Conservation (phyloP, 1,140 invertebrate genomes). For the Drosophila melanica region DNA sequence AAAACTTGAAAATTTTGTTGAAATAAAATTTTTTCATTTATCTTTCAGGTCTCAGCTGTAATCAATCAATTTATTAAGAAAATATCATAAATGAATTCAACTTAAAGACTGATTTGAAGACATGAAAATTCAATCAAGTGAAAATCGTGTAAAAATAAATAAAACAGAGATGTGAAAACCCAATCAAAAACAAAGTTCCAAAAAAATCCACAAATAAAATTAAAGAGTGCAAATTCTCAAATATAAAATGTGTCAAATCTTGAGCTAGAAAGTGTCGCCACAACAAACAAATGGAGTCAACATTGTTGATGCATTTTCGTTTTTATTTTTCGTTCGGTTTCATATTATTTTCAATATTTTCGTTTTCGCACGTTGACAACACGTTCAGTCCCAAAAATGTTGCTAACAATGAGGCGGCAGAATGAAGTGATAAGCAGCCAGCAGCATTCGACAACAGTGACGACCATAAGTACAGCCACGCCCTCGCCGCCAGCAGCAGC, state of each 20-base stretch:
- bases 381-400: conserved; percentile 71
- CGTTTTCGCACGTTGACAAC: conserved; percentile 22
- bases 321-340: conserved; percentile 62
- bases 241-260: conserved; percentile 22
- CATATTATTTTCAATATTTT: conserved; percentile 11
- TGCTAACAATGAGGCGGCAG: conserved; percentile 84
- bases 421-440: conserved; percentile 80
- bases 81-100: conserved; percentile 6
- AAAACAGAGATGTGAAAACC: conserved; percentile 12
- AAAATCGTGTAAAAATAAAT: background rate
- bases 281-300: conserved; percentile 71
- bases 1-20: background rate
- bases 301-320: conserved; percentile 40
- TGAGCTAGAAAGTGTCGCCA: conserved; percentile 1
- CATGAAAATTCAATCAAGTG: conserved; percentile 15
- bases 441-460: conserved; percentile 50
- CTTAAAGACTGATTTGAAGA: conserved; percentile 56
- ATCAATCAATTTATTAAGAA: conserved; percentile 11
- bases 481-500: conserved; percentile 30
- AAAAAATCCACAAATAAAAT: background rate
- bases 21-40: background rate
- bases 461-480: conserved; percentile 42
- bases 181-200: background rate
- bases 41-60: conserved; percentile 15
- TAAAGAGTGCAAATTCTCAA: conserved; percentile 6